A percentile compares a stretch with the other conserved stretches of the same genome.
phyloP scores from a whole-genome alignment of 2,113 vertebrate genomes.

The Anguilla rostrata region DNA sequence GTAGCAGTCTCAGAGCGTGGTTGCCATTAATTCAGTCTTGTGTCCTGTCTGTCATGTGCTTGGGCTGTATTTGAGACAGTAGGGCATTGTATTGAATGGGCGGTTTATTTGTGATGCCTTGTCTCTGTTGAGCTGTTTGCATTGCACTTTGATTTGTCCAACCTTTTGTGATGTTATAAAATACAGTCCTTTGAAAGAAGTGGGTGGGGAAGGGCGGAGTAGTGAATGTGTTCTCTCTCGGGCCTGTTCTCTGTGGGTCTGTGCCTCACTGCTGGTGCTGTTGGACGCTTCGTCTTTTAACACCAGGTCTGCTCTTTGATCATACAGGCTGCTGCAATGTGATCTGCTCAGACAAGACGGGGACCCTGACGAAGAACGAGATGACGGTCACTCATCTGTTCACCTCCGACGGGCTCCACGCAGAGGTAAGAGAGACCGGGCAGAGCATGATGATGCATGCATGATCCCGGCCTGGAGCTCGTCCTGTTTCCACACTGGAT shows the following conservation, averaged over 20 bases:
- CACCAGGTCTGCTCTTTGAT: background rate
- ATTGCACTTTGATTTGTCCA: background rate
- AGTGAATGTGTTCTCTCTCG: background rate
- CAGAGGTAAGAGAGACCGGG: slow-evolving; percentile 75
- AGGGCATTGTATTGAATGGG: background rate
- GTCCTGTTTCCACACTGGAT: too few species aligned
- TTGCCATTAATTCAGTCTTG: background rate
- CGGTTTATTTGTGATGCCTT: background rate
- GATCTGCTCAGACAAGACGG: slow-evolving; percentile 98
- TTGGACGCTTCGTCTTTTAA: background rate
- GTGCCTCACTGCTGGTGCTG: background rate
- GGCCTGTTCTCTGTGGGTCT: background rate
- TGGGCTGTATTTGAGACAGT: background rate
- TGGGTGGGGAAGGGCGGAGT: background rate
- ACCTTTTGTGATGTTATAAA: background rate
- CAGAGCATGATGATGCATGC: background rate
- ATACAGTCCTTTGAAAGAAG: background rate
- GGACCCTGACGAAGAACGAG: slow-evolving; percentile 96
- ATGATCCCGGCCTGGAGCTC: too few species aligned
- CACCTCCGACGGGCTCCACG: slow-evolving; percentile 88
- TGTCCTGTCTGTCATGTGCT: background rate
- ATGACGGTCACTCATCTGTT: slow-evolving; percentile 96
- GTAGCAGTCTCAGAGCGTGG: background rate
- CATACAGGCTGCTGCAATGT: slow-evolving; percentile 93
- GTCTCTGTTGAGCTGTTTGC: background rate